Base-by-base conservation (phyloP, 2,797 vertebrate species). In the Sebastes goodei region DNA sequence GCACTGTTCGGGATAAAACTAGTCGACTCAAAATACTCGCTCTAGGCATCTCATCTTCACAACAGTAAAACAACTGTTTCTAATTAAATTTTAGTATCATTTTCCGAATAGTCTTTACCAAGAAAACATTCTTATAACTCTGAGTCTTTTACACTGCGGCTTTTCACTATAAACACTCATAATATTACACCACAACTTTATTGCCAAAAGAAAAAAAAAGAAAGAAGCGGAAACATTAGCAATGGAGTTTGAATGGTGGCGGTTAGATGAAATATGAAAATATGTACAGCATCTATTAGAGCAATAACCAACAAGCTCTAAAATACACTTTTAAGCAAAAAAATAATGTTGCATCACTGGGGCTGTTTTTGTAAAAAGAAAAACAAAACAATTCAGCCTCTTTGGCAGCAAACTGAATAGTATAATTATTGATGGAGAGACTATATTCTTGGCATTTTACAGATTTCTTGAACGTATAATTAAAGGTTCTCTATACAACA, bases 51-150 rank as follows among this genome's bases (percentile, higher is more conserved):
- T 86, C 83, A 90, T 90, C 91, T 92, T 85, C 83, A 64, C 84
- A 89, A 86, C 86, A 91, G 81, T 77, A 80, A 87, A 87, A 81
- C 89, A 90, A 96, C 93, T 95, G 94, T 92, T 94, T 96, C 93
- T 93, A 93, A 95, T 95, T 94, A 94, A 86, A 93, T 92, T 92
- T 94, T 90, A 90, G 89, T 90, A 93, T 91, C 86, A 94, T 94
- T 95, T 95, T 94, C 91, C 56, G 29, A 92, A 90, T 74, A 88
- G 79, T 93, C 89, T 86, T 87, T 86, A 94, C 93, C 89, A 86
- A 92, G 91, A 93, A 94, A 94, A 92, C 92, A 95, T 94, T 95
- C 90, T 94, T 95, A 88, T 89, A 90, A 93, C 84, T 87, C 87
- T 56, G 81, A 90, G 90, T 89, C 87, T 94, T 94, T 93, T 90